Conservation (phyloP, 2,113 vertebrate species). For the Tragelaphus imberbis region DNA sequence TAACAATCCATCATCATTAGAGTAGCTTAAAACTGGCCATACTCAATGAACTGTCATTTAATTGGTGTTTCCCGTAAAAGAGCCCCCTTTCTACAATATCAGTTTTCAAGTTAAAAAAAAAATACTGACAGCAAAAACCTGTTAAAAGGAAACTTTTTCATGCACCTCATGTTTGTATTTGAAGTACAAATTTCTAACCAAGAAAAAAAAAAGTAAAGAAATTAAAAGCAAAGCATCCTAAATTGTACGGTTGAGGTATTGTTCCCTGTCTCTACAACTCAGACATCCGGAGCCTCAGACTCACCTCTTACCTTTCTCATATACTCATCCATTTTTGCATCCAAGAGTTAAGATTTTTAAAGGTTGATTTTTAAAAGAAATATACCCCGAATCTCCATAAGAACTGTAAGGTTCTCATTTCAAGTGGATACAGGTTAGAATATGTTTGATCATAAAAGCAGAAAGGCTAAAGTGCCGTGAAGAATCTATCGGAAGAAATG, state of each 20-base stretch:
- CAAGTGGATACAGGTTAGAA: conserved; percentile 38
- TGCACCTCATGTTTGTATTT: conserved; percentile 54
- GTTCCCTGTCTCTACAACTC: neutral
- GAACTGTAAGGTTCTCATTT: neutral
- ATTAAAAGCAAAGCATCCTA: neutral
- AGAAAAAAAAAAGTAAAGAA: neutral
- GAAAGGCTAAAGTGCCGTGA: conserved; percentile 25
- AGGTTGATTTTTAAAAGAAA: conserved; percentile 27
- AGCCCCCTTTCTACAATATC: conserved; percentile 52
- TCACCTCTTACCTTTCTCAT: neutral
- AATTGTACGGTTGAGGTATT: neutral
- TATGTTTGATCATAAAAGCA: conserved; percentile 39
- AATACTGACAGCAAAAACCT: conserved; percentile 40
- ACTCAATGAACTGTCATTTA: conserved; percentile 56
- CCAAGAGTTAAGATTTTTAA: conserved; percentile 23
- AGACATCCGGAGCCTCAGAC: neutral
- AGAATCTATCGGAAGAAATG: conserved; percentile 48
- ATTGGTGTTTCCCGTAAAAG: conserved; percentile 62
- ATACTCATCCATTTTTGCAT: neutral
- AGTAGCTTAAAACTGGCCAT: conserved; percentile 51
- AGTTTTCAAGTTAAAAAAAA: conserved; percentile 65
- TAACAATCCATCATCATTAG: conserved; percentile 54
- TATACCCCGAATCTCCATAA: conserved; percentile 10
- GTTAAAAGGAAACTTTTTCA: conserved; percentile 62
- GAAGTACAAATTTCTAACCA: conserved; percentile 48